Conservation (phyloP, 2,113 vertebrate genomes). For the Thunnus maccoyii region DNA sequence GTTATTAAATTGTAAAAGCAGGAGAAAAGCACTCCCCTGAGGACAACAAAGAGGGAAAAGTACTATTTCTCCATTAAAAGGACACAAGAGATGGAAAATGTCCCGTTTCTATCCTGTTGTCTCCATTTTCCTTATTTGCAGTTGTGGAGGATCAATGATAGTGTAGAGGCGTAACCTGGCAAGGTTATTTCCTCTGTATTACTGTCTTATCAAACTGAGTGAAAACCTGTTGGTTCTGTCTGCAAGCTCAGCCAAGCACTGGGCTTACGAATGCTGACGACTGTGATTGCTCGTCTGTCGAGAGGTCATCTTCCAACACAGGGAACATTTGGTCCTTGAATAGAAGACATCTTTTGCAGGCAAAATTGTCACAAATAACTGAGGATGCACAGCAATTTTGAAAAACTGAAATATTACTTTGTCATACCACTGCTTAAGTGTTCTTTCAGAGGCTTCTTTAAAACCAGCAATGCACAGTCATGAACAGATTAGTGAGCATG, state of each 20-base stretch:
- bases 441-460: neutral
- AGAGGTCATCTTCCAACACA: constrained; percentile 67
- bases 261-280: constrained; percentile 69
- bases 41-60: constrained; percentile 55
- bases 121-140: constrained; percentile 68
- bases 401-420: constrained; percentile 38
- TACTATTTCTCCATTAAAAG: constrained; percentile 68
- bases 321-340: constrained; percentile 63
- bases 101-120: constrained; percentile 64
- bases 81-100: constrained; percentile 69
- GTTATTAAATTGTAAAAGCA: constrained; percentile 80
- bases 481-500: constrained; percentile 31
- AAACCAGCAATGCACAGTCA: neutral
- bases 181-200: constrained; percentile 78
- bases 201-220: constrained; percentile 74
- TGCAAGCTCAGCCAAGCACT: constrained; percentile 59
- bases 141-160: constrained; percentile 71
- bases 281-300: constrained; percentile 71
- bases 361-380: constrained; percentile 37
- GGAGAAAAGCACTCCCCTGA: constrained; percentile 60
- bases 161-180: constrained; percentile 63
- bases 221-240: constrained; percentile 70
- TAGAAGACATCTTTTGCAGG: constrained; percentile 50
- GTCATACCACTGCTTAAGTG: constrained; percentile 4
- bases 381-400: constrained; percentile 36